Evolutionary conservation across 1,140 invertebrate species (phyloP), one percentile per base, ranked within the genome.

Genomic region (Coboldia fuscipes): DNA sequence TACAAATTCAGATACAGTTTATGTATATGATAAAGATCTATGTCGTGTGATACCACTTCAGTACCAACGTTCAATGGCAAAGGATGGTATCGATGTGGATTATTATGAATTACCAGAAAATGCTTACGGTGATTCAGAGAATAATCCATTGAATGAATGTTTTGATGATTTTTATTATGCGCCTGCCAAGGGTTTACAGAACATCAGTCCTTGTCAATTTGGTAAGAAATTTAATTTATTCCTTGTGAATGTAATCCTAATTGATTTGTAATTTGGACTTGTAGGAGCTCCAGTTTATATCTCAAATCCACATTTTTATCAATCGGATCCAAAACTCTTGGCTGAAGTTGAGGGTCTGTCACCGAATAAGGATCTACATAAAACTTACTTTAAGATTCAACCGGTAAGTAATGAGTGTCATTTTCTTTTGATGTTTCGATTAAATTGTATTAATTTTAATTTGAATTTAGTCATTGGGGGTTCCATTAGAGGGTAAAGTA

Each of bases 281-380:
- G 7, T 47, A 84, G 79, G 77, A 51, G 80, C 83, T 9, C 83
- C 85, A 0, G 72, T 89, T 2, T 83, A 79, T 41, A 48, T 86
- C 5, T 89, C 83, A 0, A 84, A 76, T 51, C 85, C 85, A 4
- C 85, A 92, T 51, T 92, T 88, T 55, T 79, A 75, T 39, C 68
- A 85, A 42, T 76, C 78, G 0, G 78, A 89, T 56, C 70, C 72
- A 0, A 60, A 60, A 24, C 64, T 89, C 1, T 46, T 75, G 2
- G 58, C 75, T 7, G 58, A 63, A 0, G 69, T 89, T 4, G 70
- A 73, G 38, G 85, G 84, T 7, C 51, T 92, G 1, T 63, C 65
- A 4, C 81, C 82, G 0, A 54, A 71, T 10, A 58, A 65, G 37
- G 62, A 75, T 38, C 61, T 71, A 39, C 84, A 89, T 45, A 63